Evolutionary conservation across 1,140 invertebrate genomes (phyloP), one percentile per base, ranked within the genome.

Genomic region (Drosophila simulans): DNA sequence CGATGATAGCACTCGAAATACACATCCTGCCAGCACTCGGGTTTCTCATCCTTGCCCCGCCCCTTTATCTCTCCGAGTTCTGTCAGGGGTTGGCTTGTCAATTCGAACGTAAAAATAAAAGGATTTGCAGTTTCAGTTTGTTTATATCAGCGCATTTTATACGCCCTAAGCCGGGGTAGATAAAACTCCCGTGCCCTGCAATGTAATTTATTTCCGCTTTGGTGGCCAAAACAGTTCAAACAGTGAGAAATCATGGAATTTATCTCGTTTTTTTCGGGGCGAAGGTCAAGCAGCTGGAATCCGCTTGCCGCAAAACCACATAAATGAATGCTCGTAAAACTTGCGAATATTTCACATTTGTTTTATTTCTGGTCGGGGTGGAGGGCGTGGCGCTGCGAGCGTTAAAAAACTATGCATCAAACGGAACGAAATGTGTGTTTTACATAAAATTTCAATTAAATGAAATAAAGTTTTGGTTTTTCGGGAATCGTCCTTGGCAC

Each of bases 401-500:
- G 39, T 58, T 63, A 81, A 76, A 76, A 77, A 83, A 89, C 80
- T 80, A 69, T 89, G 72, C 76, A 80, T 89, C 84, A 84, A 89
- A 80, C 62, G 42, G 77, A 89, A 89, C 64, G 25, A 73, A 88
- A 80, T 83, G 55, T 77, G 70, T 89, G 85, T 89, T 89, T 89
- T 90, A 90, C 84, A 88, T 88, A 88, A 89, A 89, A 90, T 84
- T 89, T 89, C 84, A 89, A 89, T 89, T 89, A 89, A 89, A 89
- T 84, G 72, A 70, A 84, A 89, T 77, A 88, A 88, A 88, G 76
- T 89, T 88, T 84, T 39, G 39, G 59, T 43, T 70, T 68, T 74
- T 10, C 31, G 59, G 63, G 55, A 71, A 59, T 51, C 55, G 82
- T 82, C 74, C 74, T 88, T 86, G 83, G 63, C 57, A 20, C 54